Percentiles rank a stretch among this genome's conserved stretches.
phyloP scores from a whole-genome alignment of 2,797 vertebrate species.

The Argya squamiceps region DNA sequence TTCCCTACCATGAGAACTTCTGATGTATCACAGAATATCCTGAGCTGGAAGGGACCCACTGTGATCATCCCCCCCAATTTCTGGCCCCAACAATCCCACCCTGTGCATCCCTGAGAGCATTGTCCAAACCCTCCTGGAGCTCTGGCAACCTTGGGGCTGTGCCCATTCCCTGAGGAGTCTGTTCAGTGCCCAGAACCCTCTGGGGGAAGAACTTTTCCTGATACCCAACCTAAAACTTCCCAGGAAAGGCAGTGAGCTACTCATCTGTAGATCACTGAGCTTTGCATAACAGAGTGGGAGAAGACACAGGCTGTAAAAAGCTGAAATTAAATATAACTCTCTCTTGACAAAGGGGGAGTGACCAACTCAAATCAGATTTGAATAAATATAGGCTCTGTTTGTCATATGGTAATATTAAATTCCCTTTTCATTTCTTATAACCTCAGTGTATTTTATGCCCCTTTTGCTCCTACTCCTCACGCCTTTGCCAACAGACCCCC shows the following conservation, averaged over 20 bases:
- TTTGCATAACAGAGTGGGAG: neutral
- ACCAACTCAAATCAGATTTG: neutral
- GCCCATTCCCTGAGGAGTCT: neutral
- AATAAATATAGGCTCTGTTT: neutral
- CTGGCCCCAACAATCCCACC: neutral
- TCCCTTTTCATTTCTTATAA: neutral
- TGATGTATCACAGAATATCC: neutral
- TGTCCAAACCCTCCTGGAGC: neutral
- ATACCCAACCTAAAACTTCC: neutral
- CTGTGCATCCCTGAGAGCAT: rapidly evolving
- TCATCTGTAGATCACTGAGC: neutral
- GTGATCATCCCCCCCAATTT: too few species aligned
- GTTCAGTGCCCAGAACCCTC: neutral
- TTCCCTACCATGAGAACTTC: neutral
- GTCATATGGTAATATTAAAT: neutral
- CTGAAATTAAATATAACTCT: neutral
- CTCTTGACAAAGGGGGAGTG: neutral
- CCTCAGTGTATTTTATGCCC: neutral
- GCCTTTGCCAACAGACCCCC: neutral
- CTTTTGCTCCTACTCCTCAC: neutral
- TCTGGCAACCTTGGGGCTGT: neutral
- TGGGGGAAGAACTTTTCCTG: neutral
- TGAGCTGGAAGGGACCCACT: neutral
- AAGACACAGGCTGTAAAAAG: neutral
- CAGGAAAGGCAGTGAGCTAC: neutral